Evolutionary conservation across 2,113 vertebrate genomes (phyloP).

Genomic region (Crotalus horridus): DNA sequence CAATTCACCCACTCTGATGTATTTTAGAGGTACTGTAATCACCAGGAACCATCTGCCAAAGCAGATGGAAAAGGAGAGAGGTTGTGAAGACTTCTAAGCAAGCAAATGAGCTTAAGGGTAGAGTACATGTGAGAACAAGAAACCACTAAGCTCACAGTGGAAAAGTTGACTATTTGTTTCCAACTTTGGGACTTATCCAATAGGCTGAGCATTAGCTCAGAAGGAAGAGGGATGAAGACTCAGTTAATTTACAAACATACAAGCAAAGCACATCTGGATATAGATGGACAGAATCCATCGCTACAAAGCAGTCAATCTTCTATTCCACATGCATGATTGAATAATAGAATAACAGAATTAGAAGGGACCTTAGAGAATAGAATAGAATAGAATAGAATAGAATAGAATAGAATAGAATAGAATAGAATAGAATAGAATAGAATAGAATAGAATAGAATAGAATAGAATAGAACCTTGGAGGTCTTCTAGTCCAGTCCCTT

Average conservation of each 20-base stretch:
- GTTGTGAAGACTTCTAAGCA: conserved; percentile 12
- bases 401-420: too few relatives aligned
- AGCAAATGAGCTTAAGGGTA: conserved; percentile 10
- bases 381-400: too few relatives aligned
- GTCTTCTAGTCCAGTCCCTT: too few relatives aligned
- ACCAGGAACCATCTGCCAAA: conserved; percentile 41
- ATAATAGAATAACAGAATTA: too few relatives aligned
- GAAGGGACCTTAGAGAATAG: too few relatives aligned
- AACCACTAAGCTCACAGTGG: conserved; percentile 13
- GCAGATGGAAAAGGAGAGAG: background rate
- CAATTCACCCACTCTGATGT: conserved; percentile 23
- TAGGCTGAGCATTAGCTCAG: too few relatives aligned
- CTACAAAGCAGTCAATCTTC: background rate
- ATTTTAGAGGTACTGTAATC: conserved; percentile 10
- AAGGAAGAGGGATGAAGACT: background rate
- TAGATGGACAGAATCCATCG: background rate
- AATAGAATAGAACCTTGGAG: too few relatives aligned
- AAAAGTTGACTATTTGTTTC: background rate
- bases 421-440: too few relatives aligned
- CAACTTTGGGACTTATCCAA: background rate
- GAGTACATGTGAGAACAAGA: background rate
- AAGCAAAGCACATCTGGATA: background rate
- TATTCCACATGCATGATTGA: too few relatives aligned
- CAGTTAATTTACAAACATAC: background rate
- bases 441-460: too few relatives aligned